Conservation (phyloP, 2,797 vertebrate species). For the Megaceryle alcyon region DNA sequence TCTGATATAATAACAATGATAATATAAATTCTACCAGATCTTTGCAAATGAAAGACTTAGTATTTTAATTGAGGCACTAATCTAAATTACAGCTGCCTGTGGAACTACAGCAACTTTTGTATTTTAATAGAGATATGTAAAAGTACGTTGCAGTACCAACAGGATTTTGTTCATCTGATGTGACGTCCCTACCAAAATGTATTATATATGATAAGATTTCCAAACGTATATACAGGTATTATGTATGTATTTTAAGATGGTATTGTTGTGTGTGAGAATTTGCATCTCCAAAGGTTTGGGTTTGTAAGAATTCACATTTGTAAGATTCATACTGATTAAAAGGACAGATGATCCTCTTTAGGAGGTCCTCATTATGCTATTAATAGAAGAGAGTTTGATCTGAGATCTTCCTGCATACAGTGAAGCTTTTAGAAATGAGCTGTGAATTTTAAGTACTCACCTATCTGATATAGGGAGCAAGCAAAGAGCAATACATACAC, state of each 20-base stretch:
- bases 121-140: background rate
- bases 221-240: background rate
- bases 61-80: background rate
- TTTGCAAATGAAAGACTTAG: background rate
- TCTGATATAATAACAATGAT: too few relatives aligned
- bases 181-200: rapidly evolving
- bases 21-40: background rate
- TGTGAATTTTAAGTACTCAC: background rate
- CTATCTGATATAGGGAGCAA: background rate
- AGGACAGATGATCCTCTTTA: background rate
- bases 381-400: background rate
- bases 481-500: background rate
- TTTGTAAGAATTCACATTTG: background rate
- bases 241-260: background rate
- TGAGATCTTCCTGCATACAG: background rate
- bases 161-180: background rate
- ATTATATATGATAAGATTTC: background rate
- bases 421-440: background rate
- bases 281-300: background rate
- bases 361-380: background rate
- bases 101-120: background rate
- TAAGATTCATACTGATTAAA: background rate
- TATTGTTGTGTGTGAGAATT: background rate
- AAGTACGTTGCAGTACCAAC: background rate
- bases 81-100: background rate